Conservation (phyloP, 1,140 invertebrate species). For the Pachypeltis micranthus region DNA sequence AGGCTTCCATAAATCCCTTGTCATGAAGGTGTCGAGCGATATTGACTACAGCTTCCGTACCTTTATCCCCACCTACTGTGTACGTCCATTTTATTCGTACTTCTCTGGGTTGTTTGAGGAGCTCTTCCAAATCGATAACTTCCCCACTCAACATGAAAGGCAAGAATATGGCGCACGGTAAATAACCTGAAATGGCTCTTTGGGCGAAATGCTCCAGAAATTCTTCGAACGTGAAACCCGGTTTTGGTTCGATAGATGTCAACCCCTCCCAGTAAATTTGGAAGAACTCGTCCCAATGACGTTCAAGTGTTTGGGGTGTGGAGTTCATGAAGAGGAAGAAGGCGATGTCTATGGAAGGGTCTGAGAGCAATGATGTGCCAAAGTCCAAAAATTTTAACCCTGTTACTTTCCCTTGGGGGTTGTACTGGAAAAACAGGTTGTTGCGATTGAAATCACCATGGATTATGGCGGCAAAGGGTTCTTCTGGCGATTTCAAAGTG, state of each 20-base stretch:
- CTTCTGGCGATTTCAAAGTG: neutral
- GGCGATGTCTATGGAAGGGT: neutral
- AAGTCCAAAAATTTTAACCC: neutral
- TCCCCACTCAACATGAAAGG: conserved; percentile 18
- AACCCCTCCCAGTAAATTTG: neutral
- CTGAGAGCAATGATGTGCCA: neutral
- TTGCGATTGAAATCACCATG: conserved; percentile 1
- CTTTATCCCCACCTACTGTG: neutral
- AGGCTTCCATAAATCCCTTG: neutral
- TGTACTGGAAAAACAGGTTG: neutral
- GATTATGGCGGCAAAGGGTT: neutral
- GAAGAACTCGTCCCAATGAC: neutral
- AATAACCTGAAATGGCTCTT: neutral
- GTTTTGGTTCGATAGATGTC: neutral
- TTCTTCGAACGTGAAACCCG: neutral
- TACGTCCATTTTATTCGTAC: neutral
- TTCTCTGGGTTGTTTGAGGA: neutral
- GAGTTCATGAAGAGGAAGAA: conserved; percentile 5
- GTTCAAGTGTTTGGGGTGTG: neutral
- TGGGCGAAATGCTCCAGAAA: neutral
- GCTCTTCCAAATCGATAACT: neutral
- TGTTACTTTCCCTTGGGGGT: neutral
- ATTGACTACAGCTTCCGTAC: neutral
- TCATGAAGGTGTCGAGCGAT: neutral
- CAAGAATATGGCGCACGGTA: neutral